Evolutionary conservation across 2,113 vertebrate species (phyloP).

Genomic region (Canis aureus): DNA sequence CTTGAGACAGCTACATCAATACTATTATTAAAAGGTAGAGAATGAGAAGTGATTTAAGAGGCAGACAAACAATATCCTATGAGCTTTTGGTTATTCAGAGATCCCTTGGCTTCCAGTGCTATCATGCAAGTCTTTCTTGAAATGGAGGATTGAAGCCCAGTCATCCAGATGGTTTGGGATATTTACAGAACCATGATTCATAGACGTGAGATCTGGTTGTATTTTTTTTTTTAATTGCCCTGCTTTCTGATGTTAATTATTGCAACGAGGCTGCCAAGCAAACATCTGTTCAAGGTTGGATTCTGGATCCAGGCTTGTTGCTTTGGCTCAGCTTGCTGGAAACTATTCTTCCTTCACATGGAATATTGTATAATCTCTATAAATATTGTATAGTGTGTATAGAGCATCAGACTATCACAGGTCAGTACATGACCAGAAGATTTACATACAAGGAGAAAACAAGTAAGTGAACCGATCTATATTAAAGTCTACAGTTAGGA

Average conservation of each 20-base stretch:
- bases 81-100: background rate
- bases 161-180: slow-evolving; percentile 69
- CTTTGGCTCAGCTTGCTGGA: slow-evolving; percentile 69
- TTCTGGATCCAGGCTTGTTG: slow-evolving; percentile 56
- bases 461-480: background rate
- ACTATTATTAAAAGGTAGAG: background rate
- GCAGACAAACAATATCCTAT: background rate
- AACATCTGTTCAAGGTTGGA: slow-evolving; percentile 75
- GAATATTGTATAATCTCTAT: slow-evolving; percentile 56
- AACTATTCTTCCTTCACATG: slow-evolving; percentile 59
- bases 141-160: slow-evolving; percentile 20
- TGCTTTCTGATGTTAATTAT: slow-evolving; percentile 80
- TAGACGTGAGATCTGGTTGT: slow-evolving; percentile 58
- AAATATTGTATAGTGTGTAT: slow-evolving; percentile 19
- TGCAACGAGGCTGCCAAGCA: slow-evolving; percentile 63
- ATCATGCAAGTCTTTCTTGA: background rate
- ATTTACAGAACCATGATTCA: slow-evolving; percentile 71
- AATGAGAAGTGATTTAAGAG: slow-evolving; percentile 27
- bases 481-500: background rate
- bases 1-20: background rate
- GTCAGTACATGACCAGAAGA: background rate
- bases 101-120: background rate
- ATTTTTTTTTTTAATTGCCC: slow-evolving; percentile 66
- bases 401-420: background rate
- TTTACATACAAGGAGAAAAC: background rate